Evolutionary conservation across 2,888 invertebrate species (phyloP), one percentile per base, ranked within the genome.

Genomic region (Deilephila elpenor): DNA sequence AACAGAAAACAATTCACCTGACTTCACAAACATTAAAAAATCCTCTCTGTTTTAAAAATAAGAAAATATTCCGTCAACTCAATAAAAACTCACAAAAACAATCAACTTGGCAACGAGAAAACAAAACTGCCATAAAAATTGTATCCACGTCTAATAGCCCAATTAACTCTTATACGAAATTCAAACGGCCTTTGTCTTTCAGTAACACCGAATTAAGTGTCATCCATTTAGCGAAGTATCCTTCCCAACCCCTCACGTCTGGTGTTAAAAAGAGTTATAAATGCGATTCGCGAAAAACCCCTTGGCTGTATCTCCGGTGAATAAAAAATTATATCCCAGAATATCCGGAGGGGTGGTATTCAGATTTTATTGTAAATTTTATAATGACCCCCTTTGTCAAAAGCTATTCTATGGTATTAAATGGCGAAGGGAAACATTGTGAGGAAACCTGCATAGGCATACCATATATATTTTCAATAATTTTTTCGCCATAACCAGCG

Each of bases 231-330:
- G n/a, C 56, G 56, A 6, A 56, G 56, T 56, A 56, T 56, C 56
- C 19, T 17, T 17, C n/a, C 5, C 8, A 37, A 61, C 64, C 73
- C 74, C 62, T 74, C 71, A 25, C 71, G 56, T 70, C 74, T 74
- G 80, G 78, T 78, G 73, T 80, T 84, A 83, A 85, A 84, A 84
- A 84, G 81, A 80, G 82, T 82, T 86, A 81, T 83, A 84, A 84
- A 85, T 77, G 84, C 37, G 80, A 82, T 81, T 80, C 76, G 80
- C 76, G 74, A 75, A 84, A 67, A 25, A 51, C 25, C 51, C 67
- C 67, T 14, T 5, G 67, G 67, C 67, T 67, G 20, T 67, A 51
- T 67, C 44, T 67, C 25, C 64, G 25, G 51, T 51, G 25, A 67
- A 51, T 67, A 67, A 67, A 61, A 64, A 67, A 20, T 3, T 51